A percentile compares a stretch with the other conserved stretches of the same genome.
These are phyloP conservation scores for Erpornis zantholeuca DNA, from an alignment of 2,113 vertebrate species.

Conservation along the genomic window DNA sequence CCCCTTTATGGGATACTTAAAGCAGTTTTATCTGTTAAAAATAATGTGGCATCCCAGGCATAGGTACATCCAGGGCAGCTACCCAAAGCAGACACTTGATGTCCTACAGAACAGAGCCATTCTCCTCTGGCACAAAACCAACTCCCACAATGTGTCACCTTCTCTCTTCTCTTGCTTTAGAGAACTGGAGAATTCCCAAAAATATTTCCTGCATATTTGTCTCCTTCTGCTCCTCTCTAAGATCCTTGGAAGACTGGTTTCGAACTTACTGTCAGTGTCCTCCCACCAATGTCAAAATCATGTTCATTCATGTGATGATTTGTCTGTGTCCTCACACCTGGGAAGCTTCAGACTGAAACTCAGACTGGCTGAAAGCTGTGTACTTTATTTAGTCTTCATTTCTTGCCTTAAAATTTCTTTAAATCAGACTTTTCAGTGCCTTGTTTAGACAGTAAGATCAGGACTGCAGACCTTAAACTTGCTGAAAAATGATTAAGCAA, in stretches of 20 bases:
- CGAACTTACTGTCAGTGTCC: neutral
- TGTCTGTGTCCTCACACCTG: neutral
- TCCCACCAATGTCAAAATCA: neutral
- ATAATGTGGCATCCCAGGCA: neutral
- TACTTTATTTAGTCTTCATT: neutral
- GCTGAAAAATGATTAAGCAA: neutral
- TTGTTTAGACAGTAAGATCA: neutral
- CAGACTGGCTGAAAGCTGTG: neutral
- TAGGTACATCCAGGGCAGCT: neutral
- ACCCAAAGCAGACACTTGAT: neutral
- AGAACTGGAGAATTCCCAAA: slow-evolving; percentile 1
- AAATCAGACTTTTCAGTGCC: neutral
- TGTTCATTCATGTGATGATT: neutral
- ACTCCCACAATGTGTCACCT: neutral
- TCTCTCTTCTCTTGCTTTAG: neutral
- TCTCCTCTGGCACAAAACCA: slow-evolving; percentile 2
- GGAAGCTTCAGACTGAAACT: neutral
- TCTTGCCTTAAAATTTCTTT: neutral
- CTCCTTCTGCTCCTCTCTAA: slow-evolving; percentile 16
- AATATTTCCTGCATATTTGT: neutral
- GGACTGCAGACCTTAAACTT: neutral
- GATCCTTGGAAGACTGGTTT: neutral
- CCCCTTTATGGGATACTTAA: neutral
- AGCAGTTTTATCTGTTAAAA: neutral
- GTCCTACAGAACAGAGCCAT: neutral